phyloP scores from a whole-genome alignment of 2,888 invertebrate species.

The Camptogramma bilineatum region DNA sequence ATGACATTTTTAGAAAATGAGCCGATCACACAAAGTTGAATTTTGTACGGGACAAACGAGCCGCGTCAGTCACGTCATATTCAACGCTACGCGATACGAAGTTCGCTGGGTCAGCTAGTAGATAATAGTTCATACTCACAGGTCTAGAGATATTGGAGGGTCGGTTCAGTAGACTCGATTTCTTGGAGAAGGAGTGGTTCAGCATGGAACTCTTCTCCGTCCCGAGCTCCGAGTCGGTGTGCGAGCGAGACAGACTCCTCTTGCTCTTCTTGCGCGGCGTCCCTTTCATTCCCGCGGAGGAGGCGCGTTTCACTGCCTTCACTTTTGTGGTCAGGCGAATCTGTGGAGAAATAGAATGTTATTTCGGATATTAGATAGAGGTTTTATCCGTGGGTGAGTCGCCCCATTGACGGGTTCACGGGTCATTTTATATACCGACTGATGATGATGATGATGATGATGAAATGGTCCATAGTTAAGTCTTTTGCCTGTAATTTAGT shows the following conservation, averaged over 20 bases:
- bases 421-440: no score
- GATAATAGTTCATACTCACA: slow-evolving; percentile 79
- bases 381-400: neutral
- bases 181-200: slow-evolving; percentile 84
- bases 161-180: slow-evolving; percentile 87
- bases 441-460: no score
- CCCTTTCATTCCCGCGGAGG: slow-evolving; percentile 68
- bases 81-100: no score
- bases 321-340: slow-evolving; percentile 82
- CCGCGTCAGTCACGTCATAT: no score
- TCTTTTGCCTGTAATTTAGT: no score
- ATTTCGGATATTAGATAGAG: neutral
- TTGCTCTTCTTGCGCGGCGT: slow-evolving; percentile 81
- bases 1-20: no score
- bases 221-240: slow-evolving; percentile 74
- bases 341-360: slow-evolving; percentile 50
- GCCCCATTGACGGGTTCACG: no score
- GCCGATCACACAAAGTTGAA: no score
- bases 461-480: no score
- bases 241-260: slow-evolving; percentile 66
- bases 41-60: no score
- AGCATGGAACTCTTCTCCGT: slow-evolving; percentile 85
- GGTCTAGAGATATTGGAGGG: slow-evolving; percentile 89
- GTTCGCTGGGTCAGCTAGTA: no score
- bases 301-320: slow-evolving; percentile 78